A percentile compares a stretch with the other conserved stretches of the same genome.
phyloP scores from a whole-genome alignment of 2,113 vertebrate genomes.

The Rhynchopsitta pachyrhyncha region DNA sequence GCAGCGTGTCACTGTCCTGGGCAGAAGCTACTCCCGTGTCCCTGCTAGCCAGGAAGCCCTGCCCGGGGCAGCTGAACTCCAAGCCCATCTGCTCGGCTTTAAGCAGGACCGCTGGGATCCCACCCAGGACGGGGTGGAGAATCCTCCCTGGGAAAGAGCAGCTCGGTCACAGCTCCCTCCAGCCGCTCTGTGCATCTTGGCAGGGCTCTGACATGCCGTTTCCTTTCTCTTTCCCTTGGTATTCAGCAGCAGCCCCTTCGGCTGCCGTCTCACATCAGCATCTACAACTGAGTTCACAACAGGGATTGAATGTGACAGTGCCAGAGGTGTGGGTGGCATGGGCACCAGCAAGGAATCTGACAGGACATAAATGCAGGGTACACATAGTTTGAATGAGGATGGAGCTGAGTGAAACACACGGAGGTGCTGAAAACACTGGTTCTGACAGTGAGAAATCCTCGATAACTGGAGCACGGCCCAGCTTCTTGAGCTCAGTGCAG shows the following conservation, averaged over 20 bases:
- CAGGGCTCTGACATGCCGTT: background rate
- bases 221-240: background rate
- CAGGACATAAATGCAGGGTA: fast-evolving
- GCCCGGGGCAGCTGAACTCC: background rate
- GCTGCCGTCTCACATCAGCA: background rate
- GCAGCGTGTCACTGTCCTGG: background rate
- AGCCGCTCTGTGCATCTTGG: background rate
- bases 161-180: constrained; percentile 4
- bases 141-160: constrained; percentile 50
- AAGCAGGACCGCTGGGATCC: constrained; percentile 26
- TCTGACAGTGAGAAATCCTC: background rate
- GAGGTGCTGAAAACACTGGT: background rate
- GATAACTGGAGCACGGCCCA: background rate
- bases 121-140: constrained; percentile 67
- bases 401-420: fast-evolving
- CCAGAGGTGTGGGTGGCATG: background rate
- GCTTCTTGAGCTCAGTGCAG: background rate
- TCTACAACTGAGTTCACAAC: fast-evolving
- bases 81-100: background rate
- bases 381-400: fast-evolving
- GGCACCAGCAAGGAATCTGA: background rate
- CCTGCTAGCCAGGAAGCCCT: background rate
- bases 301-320: fast-evolving
- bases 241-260: background rate
- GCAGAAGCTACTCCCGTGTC: background rate